phyloP scores from a whole-genome alignment of 2,797 vertebrate species.

The Halcyon leucocephala region DNA sequence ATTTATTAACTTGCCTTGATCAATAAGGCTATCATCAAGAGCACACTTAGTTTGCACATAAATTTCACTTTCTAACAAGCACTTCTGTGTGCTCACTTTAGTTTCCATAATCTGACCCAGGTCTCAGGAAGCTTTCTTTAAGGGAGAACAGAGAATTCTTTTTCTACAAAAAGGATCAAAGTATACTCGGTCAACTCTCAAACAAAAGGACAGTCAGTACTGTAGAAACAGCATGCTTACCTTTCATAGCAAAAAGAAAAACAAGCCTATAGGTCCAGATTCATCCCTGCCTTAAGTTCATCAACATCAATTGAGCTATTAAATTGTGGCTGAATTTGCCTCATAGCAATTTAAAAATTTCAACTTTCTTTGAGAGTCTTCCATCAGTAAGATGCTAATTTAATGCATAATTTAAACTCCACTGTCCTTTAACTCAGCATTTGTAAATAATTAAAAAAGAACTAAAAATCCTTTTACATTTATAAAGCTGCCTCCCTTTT shows the following conservation, averaged over 20 bases:
- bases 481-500: conserved; percentile 46
- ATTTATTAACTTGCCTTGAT: conserved; percentile 69
- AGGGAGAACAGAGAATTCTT: conserved; percentile 66
- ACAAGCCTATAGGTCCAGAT: conserved; percentile 1
- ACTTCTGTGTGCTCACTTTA: conserved; percentile 55
- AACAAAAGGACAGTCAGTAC: conserved; percentile 59
- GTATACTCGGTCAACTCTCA: conserved; percentile 50
- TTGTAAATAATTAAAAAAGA: conserved; percentile 77
- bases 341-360: conserved; percentile 21
- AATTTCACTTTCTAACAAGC: conserved; percentile 70
- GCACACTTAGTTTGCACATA: conserved; percentile 58
- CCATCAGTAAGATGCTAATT: conserved; percentile 75
- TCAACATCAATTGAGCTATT: conserved; percentile 40
- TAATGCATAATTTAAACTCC: conserved; percentile 77
- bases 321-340: conserved; percentile 25
- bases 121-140: conserved; percentile 65
- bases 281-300: conserved; percentile 42
- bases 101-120: conserved; percentile 59
- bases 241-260: conserved; percentile 52
- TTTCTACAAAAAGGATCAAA: conserved; percentile 67
- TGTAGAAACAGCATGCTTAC: conserved; percentile 60
- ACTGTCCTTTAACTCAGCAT: conserved; percentile 71
- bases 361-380: conserved; percentile 45
- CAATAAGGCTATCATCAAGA: conserved; percentile 62
- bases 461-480: conserved; percentile 46